Conservation (phyloP, 2,113 vertebrate genomes). For the Gadus macrocephalus region DNA sequence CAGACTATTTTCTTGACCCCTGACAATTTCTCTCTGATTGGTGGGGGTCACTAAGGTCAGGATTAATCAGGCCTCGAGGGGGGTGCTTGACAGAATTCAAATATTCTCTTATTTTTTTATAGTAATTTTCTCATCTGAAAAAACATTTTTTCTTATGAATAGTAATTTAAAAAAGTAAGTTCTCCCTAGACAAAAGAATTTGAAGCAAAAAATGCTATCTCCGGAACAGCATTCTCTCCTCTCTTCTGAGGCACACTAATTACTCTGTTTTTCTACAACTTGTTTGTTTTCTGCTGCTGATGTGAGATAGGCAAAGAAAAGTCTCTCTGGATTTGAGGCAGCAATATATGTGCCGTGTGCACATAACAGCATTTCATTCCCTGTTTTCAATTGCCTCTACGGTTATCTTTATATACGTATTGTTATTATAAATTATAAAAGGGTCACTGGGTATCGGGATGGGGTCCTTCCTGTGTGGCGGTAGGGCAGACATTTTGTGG, state of each 20-base stretch:
- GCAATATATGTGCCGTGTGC: constrained; percentile 37
- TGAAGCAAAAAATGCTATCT: constrained; percentile 50
- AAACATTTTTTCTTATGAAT: constrained; percentile 34
- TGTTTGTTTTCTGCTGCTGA: constrained; percentile 48
- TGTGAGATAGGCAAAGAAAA: constrained; percentile 49
- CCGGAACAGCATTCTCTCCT: constrained; percentile 49
- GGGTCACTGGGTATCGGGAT: too few species aligned
- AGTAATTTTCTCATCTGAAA: background rate
- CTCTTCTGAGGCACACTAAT: constrained; percentile 62
- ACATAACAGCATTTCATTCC: too few species aligned
- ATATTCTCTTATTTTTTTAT: background rate
- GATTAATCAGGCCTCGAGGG: too few species aligned
- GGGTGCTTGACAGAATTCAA: too few species aligned
- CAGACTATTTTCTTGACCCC: background rate
- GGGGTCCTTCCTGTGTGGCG: too few species aligned
- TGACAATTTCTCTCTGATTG: background rate
- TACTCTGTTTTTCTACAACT: constrained; percentile 42
- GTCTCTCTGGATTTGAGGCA: constrained; percentile 49
- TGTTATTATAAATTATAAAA: too few species aligned
- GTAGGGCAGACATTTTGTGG: too few species aligned
- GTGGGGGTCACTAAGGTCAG: background rate
- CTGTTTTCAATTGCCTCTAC: too few species aligned
- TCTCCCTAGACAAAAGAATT: constrained; percentile 28
- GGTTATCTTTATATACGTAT: too few species aligned
- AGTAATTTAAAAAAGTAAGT: constrained; percentile 50